phyloP scores from a whole-genome alignment of 2,888 invertebrate genomes.

The Antheraea yamamai region DNA sequence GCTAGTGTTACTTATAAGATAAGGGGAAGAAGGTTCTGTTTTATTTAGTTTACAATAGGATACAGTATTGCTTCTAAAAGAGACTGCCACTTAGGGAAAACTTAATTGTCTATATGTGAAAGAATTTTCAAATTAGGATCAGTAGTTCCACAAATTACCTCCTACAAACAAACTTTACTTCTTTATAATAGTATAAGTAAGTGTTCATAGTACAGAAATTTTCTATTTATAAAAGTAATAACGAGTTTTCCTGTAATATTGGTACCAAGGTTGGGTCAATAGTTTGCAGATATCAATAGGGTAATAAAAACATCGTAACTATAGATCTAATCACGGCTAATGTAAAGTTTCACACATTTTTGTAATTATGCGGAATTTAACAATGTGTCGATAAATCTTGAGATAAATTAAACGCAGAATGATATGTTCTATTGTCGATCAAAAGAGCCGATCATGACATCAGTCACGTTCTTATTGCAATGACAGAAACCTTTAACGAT shows the following conservation, averaged over 20 bases:
- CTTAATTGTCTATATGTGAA: no score
- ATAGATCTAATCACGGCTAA: constrained; percentile 37
- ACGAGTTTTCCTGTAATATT: background rate
- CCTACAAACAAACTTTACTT: no score
- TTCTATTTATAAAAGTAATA: no score
- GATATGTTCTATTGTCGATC: constrained; percentile 65
- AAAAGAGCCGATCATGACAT: constrained; percentile 61
- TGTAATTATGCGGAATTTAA: constrained; percentile 61
- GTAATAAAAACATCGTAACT: background rate
- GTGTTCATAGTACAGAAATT: no score
- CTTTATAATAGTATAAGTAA: no score
- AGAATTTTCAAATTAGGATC: no score
- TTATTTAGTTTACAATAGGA: no score
- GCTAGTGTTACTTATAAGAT: no score
- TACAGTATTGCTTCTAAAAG: no score
- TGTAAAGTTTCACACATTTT: background rate
- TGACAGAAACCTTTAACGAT: constrained; percentile 58
- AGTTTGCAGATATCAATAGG: background rate
- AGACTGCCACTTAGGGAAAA: no score
- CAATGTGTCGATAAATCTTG: constrained; percentile 68
- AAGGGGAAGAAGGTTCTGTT: no score
- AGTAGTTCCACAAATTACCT: no score
- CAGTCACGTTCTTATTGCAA: constrained; percentile 54
- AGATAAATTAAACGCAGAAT: constrained; percentile 64
- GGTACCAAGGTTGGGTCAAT: background rate